A percentile compares a stretch with the other conserved stretches of the same genome.
Evolutionary conservation across 2,888 invertebrate species (phyloP).

Genomic region (Ypsolopha sequella): DNA sequence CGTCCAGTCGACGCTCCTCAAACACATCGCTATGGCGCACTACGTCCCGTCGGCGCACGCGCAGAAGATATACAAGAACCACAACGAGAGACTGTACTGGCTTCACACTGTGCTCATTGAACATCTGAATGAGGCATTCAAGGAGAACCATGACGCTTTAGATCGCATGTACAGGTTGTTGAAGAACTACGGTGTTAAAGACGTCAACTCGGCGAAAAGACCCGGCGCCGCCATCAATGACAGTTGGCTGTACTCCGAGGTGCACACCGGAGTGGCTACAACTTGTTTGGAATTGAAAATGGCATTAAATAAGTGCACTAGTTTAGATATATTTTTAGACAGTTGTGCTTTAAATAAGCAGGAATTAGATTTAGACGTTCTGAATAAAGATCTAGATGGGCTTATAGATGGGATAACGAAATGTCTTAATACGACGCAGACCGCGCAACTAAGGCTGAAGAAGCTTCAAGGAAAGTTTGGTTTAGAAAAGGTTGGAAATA

Average conservation of each 20-base stretch:
- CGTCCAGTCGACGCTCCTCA: conserved; percentile 53
- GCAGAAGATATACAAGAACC: conserved; percentile 39
- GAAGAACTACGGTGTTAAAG: conserved; percentile 43
- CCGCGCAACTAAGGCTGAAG: conserved; percentile 43
- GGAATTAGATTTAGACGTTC: conserved; percentile 36
- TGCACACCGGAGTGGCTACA: conserved; percentile 48
- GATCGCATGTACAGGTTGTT: conserved; percentile 53
- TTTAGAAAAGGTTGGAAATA: conserved; percentile 8
- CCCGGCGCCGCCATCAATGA: conserved; percentile 34
- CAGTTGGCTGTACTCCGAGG: conserved; percentile 54
- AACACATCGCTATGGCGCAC: conserved; percentile 52
- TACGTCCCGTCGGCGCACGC: conserved; percentile 26
- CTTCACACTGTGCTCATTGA: conserved; percentile 38
- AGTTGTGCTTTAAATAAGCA: conserved; percentile 49
- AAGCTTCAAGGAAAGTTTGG: conserved; percentile 41
- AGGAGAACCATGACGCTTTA: conserved; percentile 35
- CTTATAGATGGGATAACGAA: conserved; percentile 45
- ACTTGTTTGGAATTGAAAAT: conserved; percentile 47
- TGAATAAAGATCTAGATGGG: conserved; percentile 50
- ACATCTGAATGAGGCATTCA: conserved; percentile 32
- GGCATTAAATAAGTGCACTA: conserved; percentile 42
- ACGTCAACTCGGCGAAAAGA: conserved; percentile 26
- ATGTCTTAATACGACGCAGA: conserved; percentile 41
- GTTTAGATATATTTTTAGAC: conserved; percentile 53
- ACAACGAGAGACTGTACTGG: conserved; percentile 59